These are phyloP conservation scores for Calcarius lapponicus DNA, from an alignment of 2,797 vertebrate genomes.

Conservation along the genomic window DNA sequence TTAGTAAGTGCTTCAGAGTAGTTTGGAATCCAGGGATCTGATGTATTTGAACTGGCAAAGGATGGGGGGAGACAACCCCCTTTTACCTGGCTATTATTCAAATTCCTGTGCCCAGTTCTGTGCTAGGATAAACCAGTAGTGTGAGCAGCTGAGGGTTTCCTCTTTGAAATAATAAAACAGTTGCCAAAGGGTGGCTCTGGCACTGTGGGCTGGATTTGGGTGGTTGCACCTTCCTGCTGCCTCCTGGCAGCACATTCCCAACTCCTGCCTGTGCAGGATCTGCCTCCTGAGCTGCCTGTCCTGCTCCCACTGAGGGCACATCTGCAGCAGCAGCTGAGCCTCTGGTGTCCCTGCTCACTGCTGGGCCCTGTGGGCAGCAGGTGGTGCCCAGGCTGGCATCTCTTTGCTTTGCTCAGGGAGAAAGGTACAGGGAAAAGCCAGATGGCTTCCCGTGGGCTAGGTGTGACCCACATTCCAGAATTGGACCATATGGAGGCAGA, in stretches of 20 bases:
- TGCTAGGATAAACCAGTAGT: neutral
- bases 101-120: neutral
- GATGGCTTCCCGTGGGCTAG: constrained; percentile 26
- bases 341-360: neutral
- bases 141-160: neutral
- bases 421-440: constrained; percentile 4
- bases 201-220: neutral
- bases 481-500: constrained; percentile 7
- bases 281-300: neutral
- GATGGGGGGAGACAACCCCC: neutral
- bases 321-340: neutral
- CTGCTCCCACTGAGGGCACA: neutral
- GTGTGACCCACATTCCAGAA: constrained; percentile 11
- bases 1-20: neutral
- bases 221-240: neutral
- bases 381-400: neutral
- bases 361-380: neutral
- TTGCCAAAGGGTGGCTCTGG: neutral
- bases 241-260: neutral
- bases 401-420: neutral
- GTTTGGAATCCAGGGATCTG: neutral
- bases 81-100: neutral
- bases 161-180: neutral
- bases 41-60: neutral
- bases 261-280: neutral